Percentiles rank a stretch among this genome's conserved stretches.
phyloP scores from a whole-genome alignment of 2,888 invertebrate genomes.

The Sepioteuthis lessoniana region DNA sequence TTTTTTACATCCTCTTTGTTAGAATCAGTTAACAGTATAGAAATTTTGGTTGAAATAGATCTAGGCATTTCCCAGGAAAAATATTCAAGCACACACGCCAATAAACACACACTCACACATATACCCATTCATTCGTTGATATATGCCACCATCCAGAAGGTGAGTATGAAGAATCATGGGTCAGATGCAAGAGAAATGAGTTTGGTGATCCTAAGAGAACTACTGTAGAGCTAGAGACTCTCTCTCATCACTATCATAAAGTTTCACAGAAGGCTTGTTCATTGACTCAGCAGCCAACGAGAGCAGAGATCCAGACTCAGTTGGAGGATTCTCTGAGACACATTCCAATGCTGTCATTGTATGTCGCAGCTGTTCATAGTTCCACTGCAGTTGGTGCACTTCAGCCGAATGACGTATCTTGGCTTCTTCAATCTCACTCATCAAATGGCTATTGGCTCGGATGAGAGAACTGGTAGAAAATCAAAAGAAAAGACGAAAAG shows the following conservation, averaged over 20 bases:
- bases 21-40: no score
- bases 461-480: background rate
- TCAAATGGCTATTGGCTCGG: conserved; percentile 26
- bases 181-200: background rate
- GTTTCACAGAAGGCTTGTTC: conserved; percentile 1
- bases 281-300: background rate
- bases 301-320: background rate
- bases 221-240: background rate
- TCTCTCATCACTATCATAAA: conserved; percentile 37
- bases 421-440: background rate
- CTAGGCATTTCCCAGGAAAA: background rate
- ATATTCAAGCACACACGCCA: no score
- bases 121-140: background rate
- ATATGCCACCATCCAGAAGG: background rate
- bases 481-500: background rate
- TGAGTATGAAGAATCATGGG: background rate
- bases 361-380: conserved; percentile 43
- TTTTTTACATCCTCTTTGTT: no score
- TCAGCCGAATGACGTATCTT: background rate
- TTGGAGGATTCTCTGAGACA: background rate
- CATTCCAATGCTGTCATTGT: conserved; percentile 37
- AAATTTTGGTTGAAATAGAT: no score
- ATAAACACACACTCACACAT: background rate
- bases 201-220: background rate
- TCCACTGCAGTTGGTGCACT: conserved; percentile 41